phyloP scores from a whole-genome alignment of 1,140 invertebrate genomes.

The Hypsibius dujardini region DNA sequence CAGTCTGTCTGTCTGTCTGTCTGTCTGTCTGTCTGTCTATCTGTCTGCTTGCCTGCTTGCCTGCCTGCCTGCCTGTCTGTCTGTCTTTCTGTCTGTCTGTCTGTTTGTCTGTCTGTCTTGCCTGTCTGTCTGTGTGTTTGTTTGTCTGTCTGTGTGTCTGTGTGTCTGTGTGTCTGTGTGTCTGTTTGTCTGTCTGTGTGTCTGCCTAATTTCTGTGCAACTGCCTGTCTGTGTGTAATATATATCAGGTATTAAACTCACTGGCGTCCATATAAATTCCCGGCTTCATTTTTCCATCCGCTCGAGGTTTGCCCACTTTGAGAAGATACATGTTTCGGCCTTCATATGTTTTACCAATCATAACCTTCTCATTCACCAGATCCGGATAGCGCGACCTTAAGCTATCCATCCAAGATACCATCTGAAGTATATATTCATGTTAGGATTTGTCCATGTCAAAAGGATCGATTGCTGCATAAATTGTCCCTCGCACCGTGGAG shows the following conservation, averaged over 20 bases:
- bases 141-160: no score
- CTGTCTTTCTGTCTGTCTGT: no score
- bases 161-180: no score
- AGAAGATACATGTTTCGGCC: conserved; percentile 50
- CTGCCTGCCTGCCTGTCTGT: no score
- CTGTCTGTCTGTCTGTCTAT: no score
- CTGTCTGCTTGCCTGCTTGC: no score
- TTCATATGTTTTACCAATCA: conserved; percentile 56
- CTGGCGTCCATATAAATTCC: conserved; percentile 45
- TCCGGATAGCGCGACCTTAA: conserved; percentile 49
- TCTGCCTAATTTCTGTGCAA: conserved; percentile 28
- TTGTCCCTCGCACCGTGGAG: not conserved
- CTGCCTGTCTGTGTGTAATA: conserved; percentile 15
- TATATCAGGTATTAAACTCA: conserved; percentile 26
- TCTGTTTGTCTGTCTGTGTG: no score
- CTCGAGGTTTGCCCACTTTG: conserved; percentile 36
- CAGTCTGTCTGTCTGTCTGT: no score
- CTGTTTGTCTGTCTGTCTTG: no score
- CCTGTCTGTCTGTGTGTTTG: no score
- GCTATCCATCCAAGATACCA: conserved; percentile 13
- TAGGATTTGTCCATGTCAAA: not conserved
- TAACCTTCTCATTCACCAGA: conserved; percentile 42
- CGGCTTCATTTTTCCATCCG: conserved; percentile 32
- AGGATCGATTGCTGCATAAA: not conserved
- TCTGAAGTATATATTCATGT: not conserved